Percentiles rank a stretch among this genome's conserved stretches.
Evolutionary conservation across 2,797 vertebrate species (phyloP).

Genomic region (Stomatorhinus walkeri): DNA sequence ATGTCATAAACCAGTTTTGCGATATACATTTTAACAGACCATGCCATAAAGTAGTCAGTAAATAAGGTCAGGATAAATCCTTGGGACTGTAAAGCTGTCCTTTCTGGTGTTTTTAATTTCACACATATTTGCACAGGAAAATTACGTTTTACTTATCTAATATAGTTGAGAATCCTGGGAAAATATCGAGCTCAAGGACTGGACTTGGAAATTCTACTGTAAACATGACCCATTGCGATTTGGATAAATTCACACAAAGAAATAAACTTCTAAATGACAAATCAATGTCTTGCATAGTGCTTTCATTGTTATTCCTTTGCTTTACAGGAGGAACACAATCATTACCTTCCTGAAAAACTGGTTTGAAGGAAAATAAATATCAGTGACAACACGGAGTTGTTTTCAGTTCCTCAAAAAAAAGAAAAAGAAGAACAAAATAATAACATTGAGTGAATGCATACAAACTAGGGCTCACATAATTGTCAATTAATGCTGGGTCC

Average conservation of each 20-base stretch:
- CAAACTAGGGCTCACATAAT: background rate
- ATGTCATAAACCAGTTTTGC: constrained; percentile 51
- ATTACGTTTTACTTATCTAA: constrained; percentile 81
- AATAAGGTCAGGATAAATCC: constrained; percentile 56
- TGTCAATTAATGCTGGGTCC: background rate
- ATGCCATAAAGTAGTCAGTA: constrained; percentile 52
- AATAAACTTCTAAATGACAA: constrained; percentile 15
- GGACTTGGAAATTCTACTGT: constrained; percentile 44
- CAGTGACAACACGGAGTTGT: background rate
- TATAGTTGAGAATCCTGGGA: constrained; percentile 48
- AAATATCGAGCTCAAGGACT: constrained; percentile 49
- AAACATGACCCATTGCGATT: constrained; percentile 36
- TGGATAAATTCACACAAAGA: constrained; percentile 5
- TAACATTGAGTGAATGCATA: background rate
- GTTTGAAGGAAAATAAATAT: background rate
- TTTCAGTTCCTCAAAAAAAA: background rate
- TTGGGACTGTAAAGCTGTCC: constrained; percentile 47
- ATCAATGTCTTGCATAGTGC: constrained; percentile 16
- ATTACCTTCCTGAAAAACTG: background rate
- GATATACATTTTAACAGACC: constrained; percentile 48
- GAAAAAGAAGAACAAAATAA: background rate
- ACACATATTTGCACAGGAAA: constrained; percentile 79
- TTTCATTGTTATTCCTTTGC: constrained; percentile 5
- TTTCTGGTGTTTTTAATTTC: constrained; percentile 78
- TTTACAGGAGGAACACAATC: background rate